These are phyloP conservation scores for Manis pentadactyla DNA, from an alignment of 2,797 vertebrate genomes.

Conservation along the genomic window DNA sequence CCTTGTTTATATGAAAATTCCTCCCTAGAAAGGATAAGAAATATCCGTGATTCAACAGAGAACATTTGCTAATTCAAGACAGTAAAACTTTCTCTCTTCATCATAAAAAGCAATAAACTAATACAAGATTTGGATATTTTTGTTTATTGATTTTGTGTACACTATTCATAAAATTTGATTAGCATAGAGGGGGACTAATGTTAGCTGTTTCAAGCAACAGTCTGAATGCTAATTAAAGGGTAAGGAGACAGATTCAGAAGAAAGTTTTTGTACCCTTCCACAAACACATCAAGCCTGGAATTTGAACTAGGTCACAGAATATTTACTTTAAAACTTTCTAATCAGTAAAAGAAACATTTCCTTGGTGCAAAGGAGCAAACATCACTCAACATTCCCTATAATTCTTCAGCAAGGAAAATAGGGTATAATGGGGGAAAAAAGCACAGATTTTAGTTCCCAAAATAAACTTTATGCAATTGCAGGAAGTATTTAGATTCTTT, in stretches of 20 bases:
- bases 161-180: constrained; percentile 30
- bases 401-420: constrained; percentile 61
- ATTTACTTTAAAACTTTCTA: constrained; percentile 51
- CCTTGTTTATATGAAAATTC: constrained; percentile 76
- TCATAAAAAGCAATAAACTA: constrained; percentile 34
- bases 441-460: constrained; percentile 69
- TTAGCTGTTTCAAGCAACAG: not conserved
- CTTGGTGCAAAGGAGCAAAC: constrained; percentile 38
- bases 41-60: constrained; percentile 74
- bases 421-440: not conserved
- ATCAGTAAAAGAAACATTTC: constrained; percentile 54
- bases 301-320: not conserved
- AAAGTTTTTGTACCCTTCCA: not conserved
- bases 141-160: constrained; percentile 8
- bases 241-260: not conserved
- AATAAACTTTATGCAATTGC: constrained; percentile 71
- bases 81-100: constrained; percentile 15
- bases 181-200: not conserved
- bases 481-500: constrained; percentile 64
- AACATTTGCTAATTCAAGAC: constrained; percentile 67
- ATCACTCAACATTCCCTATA: not conserved
- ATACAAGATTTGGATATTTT: not conserved
- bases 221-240: not conserved
- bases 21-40: constrained; percentile 54
- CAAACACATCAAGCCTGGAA: not conserved